Evolutionary conservation across 2,797 vertebrate genomes (phyloP), one percentile per base, ranked within the genome.

Genomic region (Manis pentadactyla): DNA sequence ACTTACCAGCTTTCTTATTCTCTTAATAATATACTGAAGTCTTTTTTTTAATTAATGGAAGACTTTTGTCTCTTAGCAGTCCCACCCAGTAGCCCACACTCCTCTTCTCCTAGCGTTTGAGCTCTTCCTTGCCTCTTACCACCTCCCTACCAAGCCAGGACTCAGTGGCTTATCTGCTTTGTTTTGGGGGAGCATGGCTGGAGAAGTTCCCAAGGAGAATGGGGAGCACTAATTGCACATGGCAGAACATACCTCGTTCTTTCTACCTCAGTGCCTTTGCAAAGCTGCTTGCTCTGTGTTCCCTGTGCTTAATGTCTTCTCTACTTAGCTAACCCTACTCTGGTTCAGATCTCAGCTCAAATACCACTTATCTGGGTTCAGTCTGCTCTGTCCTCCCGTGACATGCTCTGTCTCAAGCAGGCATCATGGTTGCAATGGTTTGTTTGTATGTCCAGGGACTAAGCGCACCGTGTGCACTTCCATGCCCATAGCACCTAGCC

Each of bases 231-330:
- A 39, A n/a, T 3, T 1, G 17, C 34, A 59, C 68, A 55, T 5
- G 10, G 61, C 57, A 34, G 49, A 59, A 25, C 10, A 12, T 14
- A 37, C 57, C 37, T 53, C 0, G 0, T 25, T 10, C 57, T 29
- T 74, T 64, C 39, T 4, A 11, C 49, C 55, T 31, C 46, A 12
- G 73, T 37, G 64, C 25, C 82, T 91, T 37, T 27, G 61, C 34
- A 21, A 39, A n/a, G 61, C n/a, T n/a, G 21, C 14, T 34, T 25
- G 31, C 59, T 81, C 63, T 25, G 39, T 19, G 59, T 51, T 7
- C 1, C 21, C 34, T 51, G 29, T 0, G 4, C 12, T 74, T 31
- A 14, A 25, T 7, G 21, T 12, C 39, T 4, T 42, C 17, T 66
- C 15, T 2, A 9, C 34, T 25, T 34, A 39, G 25, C 59, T n/a